Conservation (phyloP, 2,888 invertebrate species). For the Drosophila mayaguana region DNA sequence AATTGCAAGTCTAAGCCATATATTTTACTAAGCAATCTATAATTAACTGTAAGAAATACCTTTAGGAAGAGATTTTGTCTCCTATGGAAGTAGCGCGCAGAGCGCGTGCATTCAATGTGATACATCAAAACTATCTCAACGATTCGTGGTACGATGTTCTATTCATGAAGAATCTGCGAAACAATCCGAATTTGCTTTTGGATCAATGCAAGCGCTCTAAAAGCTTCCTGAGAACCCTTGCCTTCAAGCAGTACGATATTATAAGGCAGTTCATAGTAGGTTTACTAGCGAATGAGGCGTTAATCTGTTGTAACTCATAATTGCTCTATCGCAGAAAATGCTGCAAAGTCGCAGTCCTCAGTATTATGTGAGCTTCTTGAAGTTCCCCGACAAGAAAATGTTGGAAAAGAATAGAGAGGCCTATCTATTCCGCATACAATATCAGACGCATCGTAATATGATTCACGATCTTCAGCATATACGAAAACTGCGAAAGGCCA, state of each 20-base stretch:
- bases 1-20: slow-evolving; percentile 50
- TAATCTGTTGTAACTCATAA: not conserved
- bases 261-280: slow-evolving; percentile 78
- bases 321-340: slow-evolving; percentile 77
- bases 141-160: slow-evolving; percentile 81
- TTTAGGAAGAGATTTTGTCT: slow-evolving; percentile 69
- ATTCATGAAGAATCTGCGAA: slow-evolving; percentile 75
- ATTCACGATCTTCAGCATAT: slow-evolving; percentile 72
- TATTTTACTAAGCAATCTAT: not conserved
- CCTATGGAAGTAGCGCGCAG: slow-evolving; percentile 79
- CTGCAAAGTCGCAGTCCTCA: slow-evolving; percentile 81
- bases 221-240: slow-evolving; percentile 56
- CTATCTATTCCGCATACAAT: slow-evolving; percentile 79
- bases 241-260: slow-evolving; percentile 72
- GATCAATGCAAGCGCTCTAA: slow-evolving; percentile 74
- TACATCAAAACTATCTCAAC: slow-evolving; percentile 82
- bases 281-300: not conserved
- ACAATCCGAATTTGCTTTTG: slow-evolving; percentile 70
- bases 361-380: slow-evolving; percentile 74
- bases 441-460: slow-evolving; percentile 82
- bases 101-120: slow-evolving; percentile 72
- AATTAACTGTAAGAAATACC: not conserved
- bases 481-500: slow-evolving; percentile 58
- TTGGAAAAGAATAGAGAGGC: slow-evolving; percentile 67
- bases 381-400: slow-evolving; percentile 70